phyloP scores from a whole-genome alignment of 2,888 invertebrate species.

The Ornithoptera priamus region DNA sequence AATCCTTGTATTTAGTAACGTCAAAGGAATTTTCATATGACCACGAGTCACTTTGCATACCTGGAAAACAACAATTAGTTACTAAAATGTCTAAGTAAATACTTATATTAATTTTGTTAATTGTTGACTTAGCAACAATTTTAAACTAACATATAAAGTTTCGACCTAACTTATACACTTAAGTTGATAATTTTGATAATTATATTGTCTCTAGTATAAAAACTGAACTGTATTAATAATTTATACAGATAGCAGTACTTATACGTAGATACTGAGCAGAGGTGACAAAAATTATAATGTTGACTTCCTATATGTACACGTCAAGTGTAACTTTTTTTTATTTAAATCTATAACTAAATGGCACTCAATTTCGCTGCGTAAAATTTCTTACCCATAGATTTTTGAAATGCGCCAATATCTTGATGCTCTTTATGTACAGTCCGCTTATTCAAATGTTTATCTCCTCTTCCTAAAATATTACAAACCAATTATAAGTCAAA shows the following conservation, averaged over 20 bases:
- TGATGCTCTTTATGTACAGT: constrained; percentile 56
- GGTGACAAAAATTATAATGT: too few relatives aligned
- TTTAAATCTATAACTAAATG: too few relatives aligned
- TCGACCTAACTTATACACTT: too few relatives aligned
- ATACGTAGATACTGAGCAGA: too few relatives aligned
- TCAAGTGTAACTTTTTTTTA: too few relatives aligned
- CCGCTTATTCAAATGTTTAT: constrained; percentile 65
- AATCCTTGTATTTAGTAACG: constrained; percentile 59
- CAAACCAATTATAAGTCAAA: background rate
- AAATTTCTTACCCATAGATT: constrained; percentile 59
- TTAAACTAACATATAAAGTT: too few relatives aligned
- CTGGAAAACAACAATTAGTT: constrained; percentile 6
- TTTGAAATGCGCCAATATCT: constrained; percentile 58
- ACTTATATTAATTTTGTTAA: background rate
- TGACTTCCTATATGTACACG: too few relatives aligned
- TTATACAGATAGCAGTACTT: too few relatives aligned
- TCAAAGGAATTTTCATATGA: constrained; percentile 32
- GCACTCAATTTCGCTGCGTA: background rate
- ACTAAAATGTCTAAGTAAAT: background rate
- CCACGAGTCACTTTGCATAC: constrained; percentile 14
- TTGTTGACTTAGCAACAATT: background rate
- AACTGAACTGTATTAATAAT: too few relatives aligned
- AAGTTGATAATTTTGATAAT: too few relatives aligned
- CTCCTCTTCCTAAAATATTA: constrained; percentile 55
- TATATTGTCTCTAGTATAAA: too few relatives aligned